Conservation (phyloP, 2,888 invertebrate species). For the Macrosoma leucophasiata region DNA sequence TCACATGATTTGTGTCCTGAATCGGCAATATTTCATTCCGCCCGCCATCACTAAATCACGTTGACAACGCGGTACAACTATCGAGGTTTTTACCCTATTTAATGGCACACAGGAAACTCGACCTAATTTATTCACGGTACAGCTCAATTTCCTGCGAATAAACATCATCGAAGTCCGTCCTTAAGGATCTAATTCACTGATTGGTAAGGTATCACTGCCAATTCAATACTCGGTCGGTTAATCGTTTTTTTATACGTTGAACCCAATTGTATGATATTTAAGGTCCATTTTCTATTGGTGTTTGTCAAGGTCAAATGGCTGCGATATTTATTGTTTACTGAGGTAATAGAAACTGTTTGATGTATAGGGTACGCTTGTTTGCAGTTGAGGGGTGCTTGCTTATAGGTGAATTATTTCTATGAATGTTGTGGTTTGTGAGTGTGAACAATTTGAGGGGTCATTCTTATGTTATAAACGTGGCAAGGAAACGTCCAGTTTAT, state of each 20-base stretch:
- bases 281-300: slow-evolving; percentile 20
- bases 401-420: no score
- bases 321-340: slow-evolving; percentile 35
- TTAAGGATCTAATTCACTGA: no score
- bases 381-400: slow-evolving; percentile 14
- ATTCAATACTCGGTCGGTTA: no score
- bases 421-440: no score
- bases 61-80: slow-evolving; percentile 34
- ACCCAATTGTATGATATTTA: slow-evolving; percentile 20
- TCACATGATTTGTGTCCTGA: slow-evolving; percentile 38
- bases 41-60: slow-evolving; percentile 37
- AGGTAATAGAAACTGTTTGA: slow-evolving; percentile 33
- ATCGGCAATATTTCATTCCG: slow-evolving; percentile 39
- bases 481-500: no score
- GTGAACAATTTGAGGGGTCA: no score
- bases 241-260: no score
- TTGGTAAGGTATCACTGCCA: no score
- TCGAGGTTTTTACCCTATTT: slow-evolving; percentile 24
- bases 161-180: slow-evolving; percentile 11
- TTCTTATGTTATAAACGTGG: no score
- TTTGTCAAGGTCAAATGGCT: slow-evolving; percentile 11
- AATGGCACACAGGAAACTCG: slow-evolving; percentile 17
- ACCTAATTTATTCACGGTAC: slow-evolving; percentile 14
- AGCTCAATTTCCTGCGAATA: slow-evolving; percentile 13
- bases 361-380: slow-evolving; percentile 27